Base-by-base conservation (phyloP, 2,113 vertebrate genomes). In the Cynocephalus volans region DNA sequence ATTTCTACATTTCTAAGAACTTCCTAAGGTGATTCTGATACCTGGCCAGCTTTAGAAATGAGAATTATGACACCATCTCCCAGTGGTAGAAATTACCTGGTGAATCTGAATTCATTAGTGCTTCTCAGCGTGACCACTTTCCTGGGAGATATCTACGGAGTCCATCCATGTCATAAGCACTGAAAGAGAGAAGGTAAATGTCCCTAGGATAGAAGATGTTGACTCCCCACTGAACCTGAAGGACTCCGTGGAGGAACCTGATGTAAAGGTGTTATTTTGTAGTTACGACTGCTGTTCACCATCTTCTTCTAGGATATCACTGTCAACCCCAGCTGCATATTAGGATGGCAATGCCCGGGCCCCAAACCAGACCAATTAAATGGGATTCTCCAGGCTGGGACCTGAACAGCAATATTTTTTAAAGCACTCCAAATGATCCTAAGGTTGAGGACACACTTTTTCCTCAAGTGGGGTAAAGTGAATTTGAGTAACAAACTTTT, bases 1-100 rank as follows among this genome's bases (percentile, higher is more conserved):
- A 45, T 69, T n/a, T n/a, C 33, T 75, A 45, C 31, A 96, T 88
- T 90, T 97, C 62, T 93, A 69, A 73, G 50, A 87, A 87, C 18
- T 60, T 88, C 7, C 62, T 85, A 28, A 41, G 41, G 64, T 67
- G 33, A 90, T 79, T 62, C 36, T 95, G 58, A 60, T 67, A 81
- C 31, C 65, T 28, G 58, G 48, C 12, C 72, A 65, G 18, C 17
- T 95, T 62, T 70, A 54, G 67, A 75, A 87, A 75, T 69, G 77
- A 88, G 50, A 91, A 88, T 58, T 84, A n/a, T 91, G 48, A 52
- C 6, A 4, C 7, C 58, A 2, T 86, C 31, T 85, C 17, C 41
- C 23, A 52, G 8, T 50, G 77, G 50, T 62, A 88, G 76, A 96
- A 62, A 50, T 79, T 64, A 93, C 11, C 18, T 80, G 33, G 19